Evolutionary conservation across 1,140 invertebrate species (phyloP).

Genomic region (Penaeus vannamei): DNA sequence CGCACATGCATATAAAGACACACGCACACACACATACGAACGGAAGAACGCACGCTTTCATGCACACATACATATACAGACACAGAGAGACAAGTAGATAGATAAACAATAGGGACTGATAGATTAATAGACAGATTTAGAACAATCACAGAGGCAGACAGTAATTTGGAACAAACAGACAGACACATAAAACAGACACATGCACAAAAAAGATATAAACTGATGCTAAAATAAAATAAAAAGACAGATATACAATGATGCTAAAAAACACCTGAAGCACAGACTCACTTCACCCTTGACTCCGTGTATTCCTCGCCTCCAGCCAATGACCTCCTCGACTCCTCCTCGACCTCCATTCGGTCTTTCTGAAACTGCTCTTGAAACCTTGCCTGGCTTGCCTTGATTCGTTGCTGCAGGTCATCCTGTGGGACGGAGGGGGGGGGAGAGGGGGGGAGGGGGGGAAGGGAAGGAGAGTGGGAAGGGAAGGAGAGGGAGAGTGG

Average conservation of each 20-base stretch:
- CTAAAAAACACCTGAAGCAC: too few species aligned
- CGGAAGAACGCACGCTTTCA: too few species aligned
- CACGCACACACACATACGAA: too few species aligned
- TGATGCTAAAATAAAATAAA: too few species aligned
- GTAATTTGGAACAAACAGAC: too few species aligned
- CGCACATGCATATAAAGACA: too few species aligned
- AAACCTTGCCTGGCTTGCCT: background rate
- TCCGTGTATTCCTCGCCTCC: background rate
- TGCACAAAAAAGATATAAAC: background rate
- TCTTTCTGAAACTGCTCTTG: background rate
- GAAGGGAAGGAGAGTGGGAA: too few species aligned
- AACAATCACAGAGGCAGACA: background rate
- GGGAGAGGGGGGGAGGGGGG: background rate
- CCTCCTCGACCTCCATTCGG: background rate
- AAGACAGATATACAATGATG: too few species aligned
- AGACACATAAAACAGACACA: background rate
- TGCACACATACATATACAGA: background rate
- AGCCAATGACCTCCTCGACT: background rate
- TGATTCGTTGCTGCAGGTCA: background rate
- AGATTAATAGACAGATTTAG: background rate
- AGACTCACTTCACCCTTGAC: background rate
- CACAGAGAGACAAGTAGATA: too few species aligned
- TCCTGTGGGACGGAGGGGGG: background rate
- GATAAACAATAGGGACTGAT: background rate
- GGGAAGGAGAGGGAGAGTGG: too few species aligned